Conservation (phyloP, 2,113 vertebrate species). For the Piaya cayana region DNA sequence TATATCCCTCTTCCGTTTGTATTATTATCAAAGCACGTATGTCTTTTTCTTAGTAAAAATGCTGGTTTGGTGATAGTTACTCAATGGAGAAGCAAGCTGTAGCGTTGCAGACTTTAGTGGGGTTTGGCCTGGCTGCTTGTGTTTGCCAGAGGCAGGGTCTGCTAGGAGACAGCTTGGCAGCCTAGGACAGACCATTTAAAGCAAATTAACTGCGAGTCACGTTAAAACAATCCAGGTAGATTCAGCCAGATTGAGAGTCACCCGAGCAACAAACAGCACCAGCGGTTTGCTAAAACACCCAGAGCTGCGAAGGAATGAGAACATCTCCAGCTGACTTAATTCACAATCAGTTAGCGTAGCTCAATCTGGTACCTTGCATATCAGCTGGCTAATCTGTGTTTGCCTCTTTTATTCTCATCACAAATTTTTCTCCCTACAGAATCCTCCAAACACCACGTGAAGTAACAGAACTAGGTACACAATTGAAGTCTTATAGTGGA, state of each 20-base stretch:
- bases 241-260: slow-evolving; percentile 30
- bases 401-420: neutral
- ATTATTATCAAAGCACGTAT: neutral
- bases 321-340: slow-evolving; percentile 37
- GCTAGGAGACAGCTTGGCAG: slow-evolving; percentile 44
- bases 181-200: neutral
- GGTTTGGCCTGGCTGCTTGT: neutral
- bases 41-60: neutral
- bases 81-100: neutral
- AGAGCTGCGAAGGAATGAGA: neutral
- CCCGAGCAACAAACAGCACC: slow-evolving; percentile 36
- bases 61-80: neutral
- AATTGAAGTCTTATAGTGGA: neutral
- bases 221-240: slow-evolving; percentile 28
- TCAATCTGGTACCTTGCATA: neutral
- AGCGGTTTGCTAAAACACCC: slow-evolving; percentile 27
- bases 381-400: neutral
- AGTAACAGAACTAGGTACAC: accelerated
- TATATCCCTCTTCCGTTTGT: neutral
- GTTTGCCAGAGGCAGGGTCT: slow-evolving; percentile 36
- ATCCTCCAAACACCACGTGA: neutral
- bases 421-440: neutral
- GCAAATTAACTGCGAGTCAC: slow-evolving; percentile 45
- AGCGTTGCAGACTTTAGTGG: too few species aligned
- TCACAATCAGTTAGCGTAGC: slow-evolving; percentile 12